Conservation (phyloP, 2,797 vertebrate species). For the Jordanella pulchra region DNA sequence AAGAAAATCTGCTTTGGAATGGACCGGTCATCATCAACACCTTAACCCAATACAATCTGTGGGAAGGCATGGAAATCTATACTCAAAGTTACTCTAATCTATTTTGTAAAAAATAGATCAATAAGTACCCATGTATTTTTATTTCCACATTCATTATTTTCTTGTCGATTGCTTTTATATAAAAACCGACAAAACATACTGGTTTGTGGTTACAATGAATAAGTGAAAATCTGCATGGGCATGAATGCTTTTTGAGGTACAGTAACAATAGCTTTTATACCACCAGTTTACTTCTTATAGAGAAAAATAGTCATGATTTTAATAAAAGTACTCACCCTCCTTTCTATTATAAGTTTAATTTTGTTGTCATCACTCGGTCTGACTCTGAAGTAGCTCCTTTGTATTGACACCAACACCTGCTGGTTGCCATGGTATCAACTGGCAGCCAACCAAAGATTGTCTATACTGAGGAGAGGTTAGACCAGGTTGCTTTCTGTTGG, state of each 20-base stretch:
- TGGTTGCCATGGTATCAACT: constrained; percentile 65
- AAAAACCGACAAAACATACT: neutral
- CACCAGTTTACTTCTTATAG: too few relatives aligned
- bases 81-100: neutral
- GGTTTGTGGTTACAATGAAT: neutral
- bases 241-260: neutral
- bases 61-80: neutral
- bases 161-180: neutral
- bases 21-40: neutral
- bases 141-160: neutral
- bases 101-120: neutral
- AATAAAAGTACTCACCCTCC: too few relatives aligned
- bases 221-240: neutral
- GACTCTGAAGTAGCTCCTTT: constrained; percentile 10
- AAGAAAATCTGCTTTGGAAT: neutral
- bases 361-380: constrained; percentile 15
- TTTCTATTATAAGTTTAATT: too few relatives aligned
- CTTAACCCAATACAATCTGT: neutral
- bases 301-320: too few relatives aligned
- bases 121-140: neutral
- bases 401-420: constrained; percentile 31
- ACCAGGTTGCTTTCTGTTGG: neutral
- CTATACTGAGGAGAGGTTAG: neutral
- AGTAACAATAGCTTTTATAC: neutral
- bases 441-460: constrained; percentile 12